Conservation (phyloP, 64 coral and sea anemone genomes). For the Porites lutea region DNA sequence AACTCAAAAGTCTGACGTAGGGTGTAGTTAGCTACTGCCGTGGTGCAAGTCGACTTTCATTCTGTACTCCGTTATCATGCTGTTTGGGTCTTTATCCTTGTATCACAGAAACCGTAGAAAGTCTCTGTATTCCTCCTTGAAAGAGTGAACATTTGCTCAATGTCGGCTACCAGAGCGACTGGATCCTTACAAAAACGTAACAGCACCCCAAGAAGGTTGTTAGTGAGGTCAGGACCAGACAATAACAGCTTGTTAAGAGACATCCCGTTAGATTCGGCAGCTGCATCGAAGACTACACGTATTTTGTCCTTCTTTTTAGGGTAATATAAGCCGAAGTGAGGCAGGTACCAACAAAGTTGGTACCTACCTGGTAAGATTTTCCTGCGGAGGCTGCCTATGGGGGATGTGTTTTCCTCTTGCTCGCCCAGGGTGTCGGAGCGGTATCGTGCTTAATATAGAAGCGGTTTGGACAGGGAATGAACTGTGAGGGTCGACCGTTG, state of each 20-base stretch:
- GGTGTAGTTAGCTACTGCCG: conserved; percentile 59
- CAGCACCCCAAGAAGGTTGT: conserved; percentile 54
- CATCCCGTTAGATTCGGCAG: not conserved
- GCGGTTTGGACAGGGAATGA: not conserved
- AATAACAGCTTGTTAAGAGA: conserved; percentile 76
- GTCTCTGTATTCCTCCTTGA: conserved; percentile 47
- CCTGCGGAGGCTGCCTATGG: not conserved
- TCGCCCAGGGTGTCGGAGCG: no score
- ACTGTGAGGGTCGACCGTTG: conserved; percentile 2
- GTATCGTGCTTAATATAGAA: not conserved
- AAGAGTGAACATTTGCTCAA: conserved; percentile 85
- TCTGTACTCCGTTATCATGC: conserved; percentile 36
- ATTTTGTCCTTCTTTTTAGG: not conserved
- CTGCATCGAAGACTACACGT: not conserved
- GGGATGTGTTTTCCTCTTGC: no score
- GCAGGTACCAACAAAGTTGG: not conserved
- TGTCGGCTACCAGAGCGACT: conserved; percentile 47
- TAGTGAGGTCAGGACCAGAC: conserved; percentile 50
- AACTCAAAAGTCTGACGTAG: conserved; percentile 30
- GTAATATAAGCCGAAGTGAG: not conserved
- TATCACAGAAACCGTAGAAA: conserved; percentile 71
- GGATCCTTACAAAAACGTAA: conserved; percentile 57
- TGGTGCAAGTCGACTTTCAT: conserved; percentile 71
- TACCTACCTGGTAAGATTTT: not conserved
- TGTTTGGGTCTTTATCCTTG: conserved; percentile 61